phyloP scores from a whole-genome alignment of 2,797 vertebrate genomes.

The Molossus alvarezi region DNA sequence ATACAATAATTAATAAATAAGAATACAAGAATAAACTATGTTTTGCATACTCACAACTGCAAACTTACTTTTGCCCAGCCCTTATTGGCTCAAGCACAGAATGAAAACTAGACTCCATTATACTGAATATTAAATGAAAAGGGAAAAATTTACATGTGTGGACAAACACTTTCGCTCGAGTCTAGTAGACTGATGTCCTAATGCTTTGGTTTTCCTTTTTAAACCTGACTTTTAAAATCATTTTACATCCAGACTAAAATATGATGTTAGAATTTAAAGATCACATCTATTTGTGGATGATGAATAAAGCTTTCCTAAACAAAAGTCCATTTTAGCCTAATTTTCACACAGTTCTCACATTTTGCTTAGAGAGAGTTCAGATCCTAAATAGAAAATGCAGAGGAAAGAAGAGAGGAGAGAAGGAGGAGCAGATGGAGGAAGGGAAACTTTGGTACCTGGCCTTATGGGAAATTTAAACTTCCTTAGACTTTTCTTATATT shows the following conservation, averaged over 20 bases:
- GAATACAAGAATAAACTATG: background rate
- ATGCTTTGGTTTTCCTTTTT: conserved; percentile 63
- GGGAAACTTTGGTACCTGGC: background rate
- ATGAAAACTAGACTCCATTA: background rate
- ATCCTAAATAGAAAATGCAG: conserved; percentile 66
- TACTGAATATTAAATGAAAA: conserved; percentile 21
- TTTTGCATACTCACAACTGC: background rate
- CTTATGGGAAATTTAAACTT: conserved; percentile 17
- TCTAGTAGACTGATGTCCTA: conserved; percentile 45
- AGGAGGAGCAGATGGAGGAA: background rate
- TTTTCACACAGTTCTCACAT: conserved; percentile 80
- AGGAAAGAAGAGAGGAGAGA: background rate
- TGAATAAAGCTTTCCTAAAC: conserved; percentile 72
- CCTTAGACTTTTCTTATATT: background rate
- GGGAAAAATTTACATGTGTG: background rate
- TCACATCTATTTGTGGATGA: conserved; percentile 74
- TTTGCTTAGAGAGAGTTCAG: conserved; percentile 67
- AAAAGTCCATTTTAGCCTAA: conserved; percentile 75
- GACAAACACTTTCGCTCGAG: conserved; percentile 39
- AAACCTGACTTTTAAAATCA: conserved; percentile 69
- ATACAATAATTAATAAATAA: background rate
- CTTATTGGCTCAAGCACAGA: background rate
- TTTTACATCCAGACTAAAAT: conserved; percentile 54
- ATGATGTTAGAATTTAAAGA: conserved; percentile 68
- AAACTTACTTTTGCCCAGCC: background rate